A percentile compares a stretch with the other conserved stretches of the same genome.
These are phyloP conservation scores for Paralichthys olivaceus DNA, from an alignment of 2,113 vertebrate genomes.

Conservation along the genomic window DNA sequence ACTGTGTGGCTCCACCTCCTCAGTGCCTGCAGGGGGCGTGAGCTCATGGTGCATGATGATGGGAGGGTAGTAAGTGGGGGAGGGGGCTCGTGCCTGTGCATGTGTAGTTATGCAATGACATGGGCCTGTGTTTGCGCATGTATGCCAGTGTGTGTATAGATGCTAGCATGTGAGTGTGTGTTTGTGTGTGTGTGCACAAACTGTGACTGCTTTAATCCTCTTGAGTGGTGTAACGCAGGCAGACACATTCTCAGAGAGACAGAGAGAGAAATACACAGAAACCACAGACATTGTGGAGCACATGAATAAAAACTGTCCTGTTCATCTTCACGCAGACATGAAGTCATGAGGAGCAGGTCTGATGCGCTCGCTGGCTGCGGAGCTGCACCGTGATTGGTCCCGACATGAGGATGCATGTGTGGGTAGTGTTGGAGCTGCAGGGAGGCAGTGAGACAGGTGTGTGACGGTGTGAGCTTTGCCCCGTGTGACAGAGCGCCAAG, in stretches of 20 bases:
- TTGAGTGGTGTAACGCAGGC: slow-evolving; percentile 69
- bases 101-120: slow-evolving; percentile 85
- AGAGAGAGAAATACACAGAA: slow-evolving; percentile 48
- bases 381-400: slow-evolving; percentile 46
- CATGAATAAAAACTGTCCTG: background rate
- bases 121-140: slow-evolving; percentile 45
- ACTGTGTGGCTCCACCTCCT: slow-evolving; percentile 61
- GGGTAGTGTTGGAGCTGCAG: slow-evolving; percentile 32
- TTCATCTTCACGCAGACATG: slow-evolving; percentile 9
- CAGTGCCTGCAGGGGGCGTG: slow-evolving; percentile 74
- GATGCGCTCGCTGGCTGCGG: slow-evolving; percentile 40
- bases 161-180: slow-evolving; percentile 23
- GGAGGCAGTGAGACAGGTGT: slow-evolving; percentile 66
- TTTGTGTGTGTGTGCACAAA: slow-evolving; percentile 13
- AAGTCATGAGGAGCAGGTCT: slow-evolving; percentile 4
- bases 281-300: background rate
- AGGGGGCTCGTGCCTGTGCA: slow-evolving; percentile 78
- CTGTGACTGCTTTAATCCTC: slow-evolving; percentile 73
- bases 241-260: slow-evolving; percentile 63
- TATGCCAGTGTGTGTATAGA: slow-evolving; percentile 27
- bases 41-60: slow-evolving; percentile 76
- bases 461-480: slow-evolving; percentile 43
- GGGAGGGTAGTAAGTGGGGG: slow-evolving; percentile 28
- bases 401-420: slow-evolving; percentile 25
- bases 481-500: slow-evolving; percentile 43